Conservation (phyloP, 2,113 vertebrate genomes). For the Chloebia gouldiae region DNA sequence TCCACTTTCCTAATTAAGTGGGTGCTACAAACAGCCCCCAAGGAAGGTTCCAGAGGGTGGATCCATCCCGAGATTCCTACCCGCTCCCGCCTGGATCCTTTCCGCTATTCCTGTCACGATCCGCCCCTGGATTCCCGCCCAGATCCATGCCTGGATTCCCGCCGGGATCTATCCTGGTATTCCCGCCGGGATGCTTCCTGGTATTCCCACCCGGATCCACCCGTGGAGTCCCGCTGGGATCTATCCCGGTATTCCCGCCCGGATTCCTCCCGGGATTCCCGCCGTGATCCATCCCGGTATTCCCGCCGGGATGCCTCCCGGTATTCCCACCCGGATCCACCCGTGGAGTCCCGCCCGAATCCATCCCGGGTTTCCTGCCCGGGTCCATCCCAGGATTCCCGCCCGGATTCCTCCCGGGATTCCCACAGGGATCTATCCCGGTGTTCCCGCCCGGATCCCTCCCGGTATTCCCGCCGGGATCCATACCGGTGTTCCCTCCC, state of each 20-base stretch:
- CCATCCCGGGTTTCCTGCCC: rapidly evolving
- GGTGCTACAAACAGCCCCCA: rapidly evolving
- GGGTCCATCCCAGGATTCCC: background rate
- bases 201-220: rapidly evolving
- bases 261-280: rapidly evolving
- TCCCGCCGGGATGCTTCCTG: rapidly evolving
- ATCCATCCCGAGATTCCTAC: rapidly evolving
- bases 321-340: too few species aligned
- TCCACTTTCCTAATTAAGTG: rapidly evolving
- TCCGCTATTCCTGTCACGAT: rapidly evolving
- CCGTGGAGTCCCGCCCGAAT: too few species aligned
- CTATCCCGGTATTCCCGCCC: rapidly evolving
- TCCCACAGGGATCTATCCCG: rapidly evolving
- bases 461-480: rapidly evolving
- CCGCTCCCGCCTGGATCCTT: rapidly evolving
- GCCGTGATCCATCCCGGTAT: rapidly evolving
- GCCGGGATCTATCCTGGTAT: rapidly evolving
- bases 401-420: rapidly evolving
- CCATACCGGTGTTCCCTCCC: too few species aligned
- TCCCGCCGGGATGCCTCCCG: rapidly evolving
- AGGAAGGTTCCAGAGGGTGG: too few species aligned
- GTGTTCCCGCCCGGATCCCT: rapidly evolving
- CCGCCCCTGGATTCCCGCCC: rapidly evolving
- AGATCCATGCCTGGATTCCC: rapidly evolving
- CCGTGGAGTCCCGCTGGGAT: rapidly evolving